Percentiles rank a stretch among this genome's conserved stretches.
These are phyloP conservation scores for Eumacrocentrus americanus DNA, from an alignment of 2,888 invertebrate species.

Conservation along the genomic window DNA sequence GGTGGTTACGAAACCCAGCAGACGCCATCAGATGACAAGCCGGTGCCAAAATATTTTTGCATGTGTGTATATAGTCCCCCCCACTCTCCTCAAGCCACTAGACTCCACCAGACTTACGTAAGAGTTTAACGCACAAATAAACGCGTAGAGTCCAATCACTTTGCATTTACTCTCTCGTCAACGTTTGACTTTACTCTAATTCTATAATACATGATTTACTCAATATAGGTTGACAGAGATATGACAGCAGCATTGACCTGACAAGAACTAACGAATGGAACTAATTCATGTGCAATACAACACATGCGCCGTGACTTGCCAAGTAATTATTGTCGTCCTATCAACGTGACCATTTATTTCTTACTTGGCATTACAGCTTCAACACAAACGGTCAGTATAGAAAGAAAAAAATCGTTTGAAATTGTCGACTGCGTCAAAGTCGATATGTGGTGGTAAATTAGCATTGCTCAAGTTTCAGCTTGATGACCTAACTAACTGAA, in stretches of 20 bases:
- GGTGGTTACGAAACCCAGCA: constrained; percentile 13
- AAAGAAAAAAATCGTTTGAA: too few species aligned
- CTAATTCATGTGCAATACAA: not conserved
- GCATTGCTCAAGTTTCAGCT: not conserved
- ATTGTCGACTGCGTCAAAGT: not conserved
- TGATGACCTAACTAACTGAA: too few species aligned
- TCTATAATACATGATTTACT: not conserved
- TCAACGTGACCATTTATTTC: constrained; percentile 6
- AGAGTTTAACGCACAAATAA: constrained; percentile 12
- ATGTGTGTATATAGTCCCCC: not conserved
- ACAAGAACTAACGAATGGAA: constrained; percentile 4
- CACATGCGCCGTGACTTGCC: not conserved
- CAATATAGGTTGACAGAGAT: not conserved
- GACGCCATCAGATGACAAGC: constrained; percentile 14
- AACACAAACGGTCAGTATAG: too few species aligned
- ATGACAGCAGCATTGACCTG: not conserved
- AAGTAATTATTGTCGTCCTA: constrained; percentile 14
- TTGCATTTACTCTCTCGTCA: not conserved
- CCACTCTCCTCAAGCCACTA: not conserved
- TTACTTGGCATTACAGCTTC: not conserved
- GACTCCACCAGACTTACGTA: constrained; percentile 6
- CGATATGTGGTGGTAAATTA: not conserved
- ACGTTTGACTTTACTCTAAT: not conserved
- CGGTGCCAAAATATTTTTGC: constrained; percentile 24
- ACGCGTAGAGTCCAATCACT: not conserved